A percentile compares a stretch with the other conserved stretches of the same genome.
Evolutionary conservation across 2,888 invertebrate species (phyloP).

Genomic region (Urechis unicinctus): DNA sequence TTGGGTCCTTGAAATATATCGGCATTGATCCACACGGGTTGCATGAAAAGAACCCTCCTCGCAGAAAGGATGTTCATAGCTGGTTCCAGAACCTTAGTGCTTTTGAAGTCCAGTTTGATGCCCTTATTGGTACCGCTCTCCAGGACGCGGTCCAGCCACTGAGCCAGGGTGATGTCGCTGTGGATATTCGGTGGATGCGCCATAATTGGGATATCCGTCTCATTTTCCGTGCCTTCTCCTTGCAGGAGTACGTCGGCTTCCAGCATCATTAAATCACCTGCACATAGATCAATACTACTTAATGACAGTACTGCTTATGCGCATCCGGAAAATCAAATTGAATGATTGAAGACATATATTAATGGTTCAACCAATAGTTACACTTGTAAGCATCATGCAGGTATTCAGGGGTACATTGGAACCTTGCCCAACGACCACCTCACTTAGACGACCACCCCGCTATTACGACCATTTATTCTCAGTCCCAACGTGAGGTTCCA

Average conservation of each 20-base stretch:
- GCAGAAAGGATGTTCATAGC: constrained; percentile 33
- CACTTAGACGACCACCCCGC: too few species aligned
- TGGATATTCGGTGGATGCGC: constrained; percentile 69
- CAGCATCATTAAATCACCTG: constrained; percentile 67
- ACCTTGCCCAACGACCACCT: too few species aligned
- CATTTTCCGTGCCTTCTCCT: constrained; percentile 50
- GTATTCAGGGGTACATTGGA: background rate
- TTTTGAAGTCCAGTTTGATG: constrained; percentile 82
- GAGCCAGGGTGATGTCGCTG: constrained; percentile 70
- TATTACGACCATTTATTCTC: background rate
- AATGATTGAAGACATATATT: too few species aligned
- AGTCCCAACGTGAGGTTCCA: background rate
- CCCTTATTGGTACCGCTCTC: constrained; percentile 53
- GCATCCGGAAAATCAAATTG: too few species aligned
- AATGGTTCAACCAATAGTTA: background rate
- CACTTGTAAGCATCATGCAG: background rate
- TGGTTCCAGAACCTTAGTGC: constrained; percentile 60
- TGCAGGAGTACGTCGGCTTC: constrained; percentile 73
- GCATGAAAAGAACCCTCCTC: constrained; percentile 15
- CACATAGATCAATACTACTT: too few species aligned
- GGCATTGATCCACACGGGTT: constrained; percentile 79
- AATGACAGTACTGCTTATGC: too few species aligned
- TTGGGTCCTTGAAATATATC: constrained; percentile 76
- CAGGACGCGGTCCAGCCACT: constrained; percentile 63
- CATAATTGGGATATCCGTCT: constrained; percentile 68